These are phyloP conservation scores for Phenganax marumi DNA, from an alignment of 92 coral and sea anemone species.

Conservation along the genomic window DNA sequence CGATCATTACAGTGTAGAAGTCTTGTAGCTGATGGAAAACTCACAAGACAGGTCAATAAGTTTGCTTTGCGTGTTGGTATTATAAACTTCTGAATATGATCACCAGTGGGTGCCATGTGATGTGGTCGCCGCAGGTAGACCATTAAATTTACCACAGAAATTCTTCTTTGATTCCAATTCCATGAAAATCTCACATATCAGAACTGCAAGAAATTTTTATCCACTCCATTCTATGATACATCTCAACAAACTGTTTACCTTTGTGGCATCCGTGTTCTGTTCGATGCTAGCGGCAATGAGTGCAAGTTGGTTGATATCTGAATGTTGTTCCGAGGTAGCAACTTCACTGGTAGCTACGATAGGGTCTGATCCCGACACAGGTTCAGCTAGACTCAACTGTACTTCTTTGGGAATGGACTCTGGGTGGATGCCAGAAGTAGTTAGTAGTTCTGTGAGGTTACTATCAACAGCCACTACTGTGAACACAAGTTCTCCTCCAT, in stretches of 20 bases:
- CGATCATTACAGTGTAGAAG: too few species aligned
- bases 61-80: too few species aligned
- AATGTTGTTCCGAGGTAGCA: not conserved
- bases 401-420: conserved; percentile 21
- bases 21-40: too few species aligned
- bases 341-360: not conserved
- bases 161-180: too few species aligned
- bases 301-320: conserved; percentile 31
- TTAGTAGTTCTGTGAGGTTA: conserved; percentile 2
- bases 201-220: not conserved
- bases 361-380: not conserved
- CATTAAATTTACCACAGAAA: too few species aligned
- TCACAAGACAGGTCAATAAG: too few species aligned
- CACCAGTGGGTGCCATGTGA: too few species aligned
- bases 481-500: conserved; percentile 24
- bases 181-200: too few species aligned
- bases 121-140: too few species aligned
- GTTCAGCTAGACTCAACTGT: conserved; percentile 19
- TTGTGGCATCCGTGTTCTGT: not conserved
- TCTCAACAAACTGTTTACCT: not conserved
- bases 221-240: too few species aligned
- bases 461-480: conserved; percentile 32
- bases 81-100: too few species aligned
- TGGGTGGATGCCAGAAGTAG: not conserved
- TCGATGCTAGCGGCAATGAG: conserved; percentile 20